These are phyloP conservation scores for Lamellibrachia luymesi DNA, from an alignment of 1,140 invertebrate species.

Conservation along the genomic window DNA sequence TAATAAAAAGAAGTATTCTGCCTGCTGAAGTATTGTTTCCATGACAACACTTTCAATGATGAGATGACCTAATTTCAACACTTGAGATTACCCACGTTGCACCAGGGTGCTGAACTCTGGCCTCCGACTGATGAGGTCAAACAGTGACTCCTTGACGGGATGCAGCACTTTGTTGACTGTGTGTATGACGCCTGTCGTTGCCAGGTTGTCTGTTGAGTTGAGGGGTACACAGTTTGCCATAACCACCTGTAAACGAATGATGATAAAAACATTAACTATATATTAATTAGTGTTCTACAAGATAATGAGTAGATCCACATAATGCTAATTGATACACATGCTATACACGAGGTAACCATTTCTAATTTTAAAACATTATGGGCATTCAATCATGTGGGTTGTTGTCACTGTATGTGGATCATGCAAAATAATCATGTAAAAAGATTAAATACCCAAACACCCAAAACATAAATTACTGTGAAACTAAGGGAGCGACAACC, in stretches of 20 bases:
- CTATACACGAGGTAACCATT: no score
- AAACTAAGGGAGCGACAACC: slow-evolving; percentile 61
- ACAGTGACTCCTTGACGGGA: slow-evolving; percentile 57
- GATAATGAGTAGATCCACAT: slow-evolving; percentile 17
- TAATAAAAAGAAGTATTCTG: slow-evolving; percentile 6
- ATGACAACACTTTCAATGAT: not conserved
- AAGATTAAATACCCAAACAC: not conserved
- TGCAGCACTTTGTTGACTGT: slow-evolving; percentile 59
- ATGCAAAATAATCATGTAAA: no score
- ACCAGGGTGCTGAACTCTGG: slow-evolving; percentile 60
- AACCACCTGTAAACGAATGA: slow-evolving; percentile 43
- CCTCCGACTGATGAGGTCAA: slow-evolving; percentile 57
- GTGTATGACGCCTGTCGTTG: slow-evolving; percentile 63
- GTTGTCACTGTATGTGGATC: no score
- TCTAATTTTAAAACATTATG: no score
- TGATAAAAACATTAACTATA: slow-evolving; percentile 21
- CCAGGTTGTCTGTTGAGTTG: slow-evolving; percentile 63
- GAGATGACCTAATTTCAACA: not conserved
- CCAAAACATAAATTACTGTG: slow-evolving; percentile 24
- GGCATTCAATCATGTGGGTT: no score
- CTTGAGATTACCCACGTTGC: slow-evolving; percentile 48
- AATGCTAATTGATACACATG: slow-evolving; percentile 10
- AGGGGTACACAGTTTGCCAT: slow-evolving; percentile 68
- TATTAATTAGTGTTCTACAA: slow-evolving; percentile 19
- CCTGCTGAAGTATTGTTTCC: slow-evolving; percentile 10